phyloP scores from a whole-genome alignment of 2,888 invertebrate genomes.

The Aspidapion aeneum region DNA sequence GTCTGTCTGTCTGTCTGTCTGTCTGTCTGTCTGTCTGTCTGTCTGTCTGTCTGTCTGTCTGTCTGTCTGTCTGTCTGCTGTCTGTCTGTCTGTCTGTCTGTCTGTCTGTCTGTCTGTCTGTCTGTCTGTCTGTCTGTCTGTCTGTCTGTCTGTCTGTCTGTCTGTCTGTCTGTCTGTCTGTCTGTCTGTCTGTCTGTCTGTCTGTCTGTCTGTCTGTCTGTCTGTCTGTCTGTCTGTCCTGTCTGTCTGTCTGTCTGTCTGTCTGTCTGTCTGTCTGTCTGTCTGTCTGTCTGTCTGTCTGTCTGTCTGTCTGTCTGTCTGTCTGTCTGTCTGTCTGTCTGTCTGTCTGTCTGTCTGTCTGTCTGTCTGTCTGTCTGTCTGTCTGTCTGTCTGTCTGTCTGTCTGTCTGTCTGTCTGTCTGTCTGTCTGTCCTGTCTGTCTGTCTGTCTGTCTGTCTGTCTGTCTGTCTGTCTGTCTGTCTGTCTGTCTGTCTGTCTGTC shows the following conservation, averaged over 20 bases:
- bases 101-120: constrained; percentile 16
- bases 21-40: constrained; percentile 14
- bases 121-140: constrained; percentile 15
- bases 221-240: constrained; percentile 11
- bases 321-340: constrained; percentile 17
- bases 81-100: too few relatives aligned
- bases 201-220: constrained; percentile 12
- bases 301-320: constrained; percentile 16
- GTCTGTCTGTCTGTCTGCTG: too few relatives aligned
- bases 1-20: constrained; percentile 11
- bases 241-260: constrained; percentile 14
- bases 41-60: constrained; percentile 13
- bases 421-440: too few relatives aligned
- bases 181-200: too few relatives aligned
- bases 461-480: constrained; percentile 14
- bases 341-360: constrained; percentile 17
- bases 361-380: constrained; percentile 16
- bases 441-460: constrained; percentile 17
- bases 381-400: constrained; percentile 17
- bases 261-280: too few relatives aligned
- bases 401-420: constrained; percentile 17
- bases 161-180: constrained; percentile 10
- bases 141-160: constrained; percentile 11
- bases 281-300: constrained; percentile 16
- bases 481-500: too few relatives aligned